Evolutionary conservation across 2,797 vertebrate species (phyloP), one percentile per base, ranked within the genome.

Genomic region (Echiichthys vipera): DNA sequence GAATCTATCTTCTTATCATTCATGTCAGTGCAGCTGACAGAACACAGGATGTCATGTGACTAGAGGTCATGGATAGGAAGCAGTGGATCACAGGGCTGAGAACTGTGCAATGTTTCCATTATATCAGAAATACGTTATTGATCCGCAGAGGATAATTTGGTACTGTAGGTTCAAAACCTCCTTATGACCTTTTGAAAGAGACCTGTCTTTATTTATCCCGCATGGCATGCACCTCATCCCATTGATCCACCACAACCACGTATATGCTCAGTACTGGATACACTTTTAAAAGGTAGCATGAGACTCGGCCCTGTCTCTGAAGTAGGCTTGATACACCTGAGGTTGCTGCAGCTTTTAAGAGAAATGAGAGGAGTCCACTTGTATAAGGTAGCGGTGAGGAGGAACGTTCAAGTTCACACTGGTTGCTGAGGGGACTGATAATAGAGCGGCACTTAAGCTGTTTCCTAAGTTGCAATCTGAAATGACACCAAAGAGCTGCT

Each of bases 141-240:
- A 36, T n/a, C n/a, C n/a, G n/a, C n/a, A n/a, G n/a, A n/a, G n/a
- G n/a, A n/a, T n/a, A n/a, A n/a, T 13, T 36, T 11, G 14, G 49
- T 34, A 5, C 14, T 29, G 22, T 55, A 27, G 42, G 18, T 63
- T 63, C 43, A 76, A 49, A 55, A 36, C 36, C 18, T 61, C 40
- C 39, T 36, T 2, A 42, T 27, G 20, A 77, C 49, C 40, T 55
- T 17, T 39, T 25, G 34, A 22, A 10, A 40, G n/a, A 53, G 10
- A 40, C 46, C 34, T 11, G 13, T 57, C 34, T 32, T n/a, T 51
- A 30, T 65, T 32, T 13, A 64, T 37, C 45, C 53, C 7, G 51
- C 37, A 37, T 27, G 24, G 32, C 51, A 32, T 46, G 8, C 24
- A 50, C 42, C 17, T 68, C 14, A 50, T 50, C 45, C 29, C 17